Conservation (phyloP, 1,140 invertebrate genomes). For the Physella acuta region DNA sequence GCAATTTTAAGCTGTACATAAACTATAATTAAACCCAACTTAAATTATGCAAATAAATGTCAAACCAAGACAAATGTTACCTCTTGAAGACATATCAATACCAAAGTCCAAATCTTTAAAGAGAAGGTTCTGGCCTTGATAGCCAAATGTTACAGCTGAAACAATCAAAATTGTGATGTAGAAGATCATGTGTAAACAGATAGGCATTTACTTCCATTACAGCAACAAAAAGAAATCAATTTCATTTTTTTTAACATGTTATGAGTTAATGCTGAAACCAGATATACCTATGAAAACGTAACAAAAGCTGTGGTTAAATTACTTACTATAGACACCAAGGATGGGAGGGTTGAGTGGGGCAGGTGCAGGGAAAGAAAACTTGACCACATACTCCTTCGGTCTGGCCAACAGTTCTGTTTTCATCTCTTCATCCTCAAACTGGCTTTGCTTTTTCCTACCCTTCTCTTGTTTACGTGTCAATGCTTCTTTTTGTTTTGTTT, state of each 20-base stretch:
- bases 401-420: constrained; percentile 81
- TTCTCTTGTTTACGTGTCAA: constrained; percentile 94
- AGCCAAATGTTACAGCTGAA: constrained; percentile 81
- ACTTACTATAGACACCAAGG: constrained; percentile 81
- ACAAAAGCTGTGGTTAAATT: neutral
- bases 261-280: no score
- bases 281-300: no score
- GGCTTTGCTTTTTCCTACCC: constrained; percentile 59
- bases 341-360: constrained; percentile 93
- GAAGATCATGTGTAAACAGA: constrained; percentile 1
- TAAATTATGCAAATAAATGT: no score
- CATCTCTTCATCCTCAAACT: constrained; percentile 72
- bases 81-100: constrained; percentile 86
- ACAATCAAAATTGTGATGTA: constrained; percentile 28
- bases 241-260: no score
- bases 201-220: no score
- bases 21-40: no score
- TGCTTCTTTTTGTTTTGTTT: constrained; percentile 89
- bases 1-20: no score
- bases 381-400: constrained; percentile 93
- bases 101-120: constrained; percentile 90
- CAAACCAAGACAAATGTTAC: no score
- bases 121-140: constrained; percentile 75
- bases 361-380: constrained; percentile 95
- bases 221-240: no score